phyloP scores from a whole-genome alignment of 2,113 vertebrate genomes.

The Ranitomeya variabilis region DNA sequence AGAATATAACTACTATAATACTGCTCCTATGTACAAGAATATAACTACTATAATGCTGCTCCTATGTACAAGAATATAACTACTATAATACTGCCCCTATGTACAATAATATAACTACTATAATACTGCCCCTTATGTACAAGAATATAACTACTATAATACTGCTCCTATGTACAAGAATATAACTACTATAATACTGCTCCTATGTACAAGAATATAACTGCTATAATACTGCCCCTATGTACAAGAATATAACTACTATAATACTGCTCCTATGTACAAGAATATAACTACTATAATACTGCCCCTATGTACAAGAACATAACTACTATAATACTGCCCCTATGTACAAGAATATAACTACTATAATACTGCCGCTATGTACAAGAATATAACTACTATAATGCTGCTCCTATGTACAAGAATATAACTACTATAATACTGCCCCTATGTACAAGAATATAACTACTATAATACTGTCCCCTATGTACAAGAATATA shows the following conservation, averaged over 20 bases:
- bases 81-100: slow-evolving; percentile 1
- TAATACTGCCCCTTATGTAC: neutral
- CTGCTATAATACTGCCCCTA: neutral
- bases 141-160: too few species aligned
- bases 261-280: neutral
- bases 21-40: slow-evolving; percentile 6
- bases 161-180: too few species aligned
- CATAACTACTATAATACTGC: slow-evolving; percentile 10
- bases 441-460: neutral
- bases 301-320: neutral
- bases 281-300: too few species aligned
- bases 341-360: neutral
- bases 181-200: neutral
- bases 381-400: too few species aligned
- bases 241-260: neutral
- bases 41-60: neutral
- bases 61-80: slow-evolving; percentile 6
- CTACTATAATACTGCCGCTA: too few species aligned
- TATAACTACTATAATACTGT: slow-evolving; percentile 17
- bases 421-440: neutral
- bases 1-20: neutral
- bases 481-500: slow-evolving; percentile 6
- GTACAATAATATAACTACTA: neutral
- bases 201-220: neutral
- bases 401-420: too few species aligned